phyloP scores from a whole-genome alignment of 2,888 invertebrate genomes.

The Mesorhabditis spiculigera region DNA sequence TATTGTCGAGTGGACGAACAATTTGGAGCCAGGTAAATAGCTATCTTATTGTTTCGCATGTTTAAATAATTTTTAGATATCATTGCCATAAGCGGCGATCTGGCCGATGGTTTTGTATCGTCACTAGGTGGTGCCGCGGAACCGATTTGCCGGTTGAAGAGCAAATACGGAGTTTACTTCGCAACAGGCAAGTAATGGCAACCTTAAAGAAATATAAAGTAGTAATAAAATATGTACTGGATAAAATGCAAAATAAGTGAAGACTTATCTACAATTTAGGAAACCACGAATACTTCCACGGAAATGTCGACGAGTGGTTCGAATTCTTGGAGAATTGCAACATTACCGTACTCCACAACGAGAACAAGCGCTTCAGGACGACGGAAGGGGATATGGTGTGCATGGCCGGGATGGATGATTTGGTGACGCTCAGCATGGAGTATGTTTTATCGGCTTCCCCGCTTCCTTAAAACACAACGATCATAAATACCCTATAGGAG shows the following conservation, averaged over 20 bases:
- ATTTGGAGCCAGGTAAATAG: slow-evolving; percentile 57
- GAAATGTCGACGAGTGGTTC: slow-evolving; percentile 61
- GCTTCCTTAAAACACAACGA: too few species aligned
- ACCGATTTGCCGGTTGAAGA: slow-evolving; percentile 54
- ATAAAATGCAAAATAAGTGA: too few species aligned
- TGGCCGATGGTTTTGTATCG: slow-evolving; percentile 59
- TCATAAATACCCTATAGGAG: too few species aligned
- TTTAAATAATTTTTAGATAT: slow-evolving; percentile 41
- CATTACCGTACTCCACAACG: slow-evolving; percentile 45
- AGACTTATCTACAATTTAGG: too few species aligned
- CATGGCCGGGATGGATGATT: slow-evolving; percentile 61
- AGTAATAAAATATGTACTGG: too few species aligned
- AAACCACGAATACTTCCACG: slow-evolving; percentile 62
- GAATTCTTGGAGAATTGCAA: slow-evolving; percentile 47
- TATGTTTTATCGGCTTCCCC: slow-evolving; percentile 20
- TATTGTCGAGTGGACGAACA: slow-evolving; percentile 58
- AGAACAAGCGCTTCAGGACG: slow-evolving; percentile 18
- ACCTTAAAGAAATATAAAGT: background rate
- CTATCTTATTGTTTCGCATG: background rate
- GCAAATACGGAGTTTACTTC: slow-evolving; percentile 59
- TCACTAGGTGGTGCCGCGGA: slow-evolving; percentile 53
- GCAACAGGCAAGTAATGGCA: slow-evolving; percentile 55
- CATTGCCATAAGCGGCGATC: slow-evolving; percentile 60
- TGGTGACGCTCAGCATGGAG: slow-evolving; percentile 55
- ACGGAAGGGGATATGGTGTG: slow-evolving; percentile 49